These are phyloP conservation scores for Basileuterus tristriatus DNA, from an alignment of 2,797 vertebrate species.

Conservation along the genomic window DNA sequence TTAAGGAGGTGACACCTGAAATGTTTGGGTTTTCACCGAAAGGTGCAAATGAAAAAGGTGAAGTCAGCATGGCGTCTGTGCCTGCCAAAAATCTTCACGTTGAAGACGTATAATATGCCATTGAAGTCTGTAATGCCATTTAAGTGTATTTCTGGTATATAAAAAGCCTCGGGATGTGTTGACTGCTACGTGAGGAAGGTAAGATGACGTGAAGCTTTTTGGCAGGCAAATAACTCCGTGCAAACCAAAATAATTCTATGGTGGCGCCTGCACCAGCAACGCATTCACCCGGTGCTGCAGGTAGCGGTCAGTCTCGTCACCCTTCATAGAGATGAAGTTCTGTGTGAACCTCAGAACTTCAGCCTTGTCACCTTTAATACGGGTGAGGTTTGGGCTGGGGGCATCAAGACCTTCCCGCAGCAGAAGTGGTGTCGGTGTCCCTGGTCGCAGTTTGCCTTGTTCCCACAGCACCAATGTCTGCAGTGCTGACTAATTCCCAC, in stretches of 20 bases:
- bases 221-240: neutral
- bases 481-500: neutral
- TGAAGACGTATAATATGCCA: too few species aligned
- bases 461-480: neutral
- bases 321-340: neutral
- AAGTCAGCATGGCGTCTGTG: rapidly evolving
- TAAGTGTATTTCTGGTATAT: neutral
- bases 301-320: rapidly evolving
- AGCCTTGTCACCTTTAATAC: neutral
- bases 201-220: neutral
- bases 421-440: neutral
- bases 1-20: neutral
- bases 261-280: neutral
- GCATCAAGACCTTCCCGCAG: neutral
- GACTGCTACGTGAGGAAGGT: neutral
- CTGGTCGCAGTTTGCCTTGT: neutral
- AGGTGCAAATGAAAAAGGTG: neutral
- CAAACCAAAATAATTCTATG: neutral
- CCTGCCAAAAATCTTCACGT: too few species aligned
- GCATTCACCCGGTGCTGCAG: neutral
- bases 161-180: neutral
- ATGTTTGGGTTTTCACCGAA: neutral
- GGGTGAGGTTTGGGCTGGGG: neutral
- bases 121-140: neutral
- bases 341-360: rapidly evolving